These are phyloP conservation scores for Montipora sp. DNA, from an alignment of 64 coral and sea anemone species.

Conservation along the genomic window DNA sequence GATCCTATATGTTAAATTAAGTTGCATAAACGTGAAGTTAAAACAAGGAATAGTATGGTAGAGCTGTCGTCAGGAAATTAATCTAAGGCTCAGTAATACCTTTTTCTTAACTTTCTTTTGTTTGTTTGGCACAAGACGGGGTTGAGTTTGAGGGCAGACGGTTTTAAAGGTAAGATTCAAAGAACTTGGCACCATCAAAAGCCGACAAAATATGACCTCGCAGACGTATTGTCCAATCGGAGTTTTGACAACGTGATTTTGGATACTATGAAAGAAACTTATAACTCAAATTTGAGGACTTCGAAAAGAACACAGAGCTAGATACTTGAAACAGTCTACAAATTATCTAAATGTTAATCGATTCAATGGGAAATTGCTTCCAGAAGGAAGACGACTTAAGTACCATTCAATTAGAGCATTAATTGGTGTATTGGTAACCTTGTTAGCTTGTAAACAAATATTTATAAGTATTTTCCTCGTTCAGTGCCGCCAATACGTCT, in stretches of 20 bases:
- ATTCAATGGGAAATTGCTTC: not conserved
- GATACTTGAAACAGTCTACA: not conserved
- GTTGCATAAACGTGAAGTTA: no score
- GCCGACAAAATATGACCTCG: not conserved
- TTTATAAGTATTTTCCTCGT: not conserved
- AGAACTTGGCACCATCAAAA: not conserved
- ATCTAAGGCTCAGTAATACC: not conserved
- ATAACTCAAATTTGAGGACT: not conserved
- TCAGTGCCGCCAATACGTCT: not conserved
- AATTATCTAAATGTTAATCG: not conserved
- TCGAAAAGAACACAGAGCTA: not conserved
- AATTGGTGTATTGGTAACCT: not conserved
- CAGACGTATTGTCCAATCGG: not conserved
- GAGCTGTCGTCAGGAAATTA: slow-evolving; percentile 32
- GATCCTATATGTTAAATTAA: no score
- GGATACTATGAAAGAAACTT: no score
- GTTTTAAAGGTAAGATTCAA: not conserved
- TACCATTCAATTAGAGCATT: not conserved
- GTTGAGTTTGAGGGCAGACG: slow-evolving; percentile 6
- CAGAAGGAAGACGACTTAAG: not conserved
- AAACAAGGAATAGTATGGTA: not conserved
- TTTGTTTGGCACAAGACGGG: slow-evolving; percentile 31
- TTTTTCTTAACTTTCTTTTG: not conserved
- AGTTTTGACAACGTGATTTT: not conserved
- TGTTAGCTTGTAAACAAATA: not conserved